Base-by-base conservation (phyloP, 1,140 invertebrate genomes). In the Temnothorax nylanderi region DNA sequence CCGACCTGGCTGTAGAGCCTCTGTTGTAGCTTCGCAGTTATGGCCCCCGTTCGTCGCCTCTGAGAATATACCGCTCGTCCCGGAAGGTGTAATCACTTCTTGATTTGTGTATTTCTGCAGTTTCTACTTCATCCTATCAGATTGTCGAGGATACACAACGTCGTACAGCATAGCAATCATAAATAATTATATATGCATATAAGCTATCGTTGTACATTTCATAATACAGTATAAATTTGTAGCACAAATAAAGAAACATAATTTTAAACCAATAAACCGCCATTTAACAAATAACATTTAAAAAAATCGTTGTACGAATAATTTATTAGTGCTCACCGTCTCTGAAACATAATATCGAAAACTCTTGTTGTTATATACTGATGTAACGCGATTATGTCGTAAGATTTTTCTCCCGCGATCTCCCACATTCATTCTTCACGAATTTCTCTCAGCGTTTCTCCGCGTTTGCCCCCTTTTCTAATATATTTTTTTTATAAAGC, bases 401-500 rank as follows among this genome's bases (percentile, higher is more conserved):
- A 32, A 7, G 2, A 72, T 81, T 81, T 71, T 71, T 80, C 32
- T 21, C 3, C 37, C 44, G 10, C 54, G 2, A 21, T 34, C 37
- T 16, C 18, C 13, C 76, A n/a, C 41, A 74, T 72, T 11, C 34
- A 56, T 72, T 72, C 18, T 81, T 65, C 34, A 37, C 37, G 51
- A 80, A 18, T 13, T 74, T 75, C 21, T 3, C 32, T 32, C 26
- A 21, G n/a, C 41, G 3, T 44, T 21, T 11, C 26, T 56, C 16
- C 37, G 16, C 44, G 32, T 54, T 47, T 32, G 2, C 0, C 10
- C 41, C 16, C 37, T 44, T 44, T 1, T 0, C 6, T 13, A 47
- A 7, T 56, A 80, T 41, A 82, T 89, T 87, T 89, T 69, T 26
- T 88, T 90, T 86, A 51, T 32, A 65, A 78, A 84, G 51, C 56